Base-by-base conservation (phyloP, 1,140 invertebrate species). In the Trichonephila clavipes region DNA sequence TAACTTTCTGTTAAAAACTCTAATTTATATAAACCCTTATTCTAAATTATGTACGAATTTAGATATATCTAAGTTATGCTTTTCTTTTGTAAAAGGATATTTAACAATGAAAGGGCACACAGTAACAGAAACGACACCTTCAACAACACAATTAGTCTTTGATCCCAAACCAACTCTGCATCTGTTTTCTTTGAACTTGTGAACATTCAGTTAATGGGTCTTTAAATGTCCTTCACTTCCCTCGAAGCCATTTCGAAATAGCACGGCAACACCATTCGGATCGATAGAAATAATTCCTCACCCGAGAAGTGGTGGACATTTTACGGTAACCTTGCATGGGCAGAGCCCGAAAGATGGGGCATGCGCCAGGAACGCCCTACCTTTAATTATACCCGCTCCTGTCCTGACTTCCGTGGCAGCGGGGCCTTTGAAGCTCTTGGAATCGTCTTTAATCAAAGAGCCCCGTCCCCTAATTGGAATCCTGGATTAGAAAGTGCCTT, bases 391-490 rank as follows among this genome's bases (percentile, higher is more conserved):
- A 59, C 83, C 16, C 82, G 88, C 66, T 77, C 24, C 69, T 58
- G 44, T 86, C 51, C 69, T 72, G 28, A 72, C 69, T 72, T 72
- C 69, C 83, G 24, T 61, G 83, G 72, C 40, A 40, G 21, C 62
- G 88, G 58, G 28, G 72, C 44, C 90, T 92, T 92, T 92, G 90
- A 92, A 92, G 90, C 82, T 34, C 59, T 61, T 61, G 61, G 90
- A 85, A 83, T 85, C 90, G 40, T 85, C 90, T 92, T 87, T 92
- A 92, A 92, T 92, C 90, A 92, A 92, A 92, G 83, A 82, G 64
- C 59, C 28, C 90, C 90, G 90, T 19, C 83, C 82, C 66, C 34
- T 92, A 92, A 92, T 92, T 92, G 90, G 90, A 82, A 72, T 72
- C 83, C 82, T 24, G 90, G 90, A 92, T 92, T 92, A 92, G 81